Evolutionary conservation across 1,140 invertebrate species (phyloP).

Genomic region (Drosophila suzukii): DNA sequence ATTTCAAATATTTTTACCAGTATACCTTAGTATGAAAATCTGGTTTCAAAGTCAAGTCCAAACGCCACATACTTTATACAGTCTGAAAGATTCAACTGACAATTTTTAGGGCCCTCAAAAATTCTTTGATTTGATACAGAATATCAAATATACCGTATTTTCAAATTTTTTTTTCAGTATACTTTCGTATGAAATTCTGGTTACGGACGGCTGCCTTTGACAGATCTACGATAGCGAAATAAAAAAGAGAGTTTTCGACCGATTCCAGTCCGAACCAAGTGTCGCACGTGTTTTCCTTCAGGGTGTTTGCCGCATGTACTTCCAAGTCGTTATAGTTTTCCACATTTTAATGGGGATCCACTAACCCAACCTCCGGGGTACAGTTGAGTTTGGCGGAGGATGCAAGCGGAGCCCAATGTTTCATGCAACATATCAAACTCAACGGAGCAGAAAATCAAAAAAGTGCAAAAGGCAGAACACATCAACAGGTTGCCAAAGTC

Average conservation of each 20-base stretch:
- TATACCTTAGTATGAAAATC: too few species aligned
- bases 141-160: background rate
- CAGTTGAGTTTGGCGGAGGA: slow-evolving; percentile 42
- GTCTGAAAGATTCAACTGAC: too few species aligned
- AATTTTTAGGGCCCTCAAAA: background rate
- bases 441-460: slow-evolving; percentile 80
- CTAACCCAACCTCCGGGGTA: slow-evolving; percentile 24
- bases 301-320: slow-evolving; percentile 38
- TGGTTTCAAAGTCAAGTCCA: too few species aligned
- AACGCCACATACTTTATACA: too few species aligned
- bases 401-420: slow-evolving; percentile 28
- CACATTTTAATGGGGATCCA: slow-evolving; percentile 44
- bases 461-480: slow-evolving; percentile 54
- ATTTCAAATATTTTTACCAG: too few species aligned
- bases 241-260: slow-evolving; percentile 36
- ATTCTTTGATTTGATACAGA: background rate
- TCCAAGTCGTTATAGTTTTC: slow-evolving; percentile 49
- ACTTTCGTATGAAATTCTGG: slow-evolving; percentile 64
- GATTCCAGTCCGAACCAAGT: slow-evolving; percentile 37
- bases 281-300: slow-evolving; percentile 44
- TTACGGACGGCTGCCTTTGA: slow-evolving; percentile 71
- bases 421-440: slow-evolving; percentile 54
- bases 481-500: slow-evolving; percentile 53
- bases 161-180: slow-evolving; percentile 1
- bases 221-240: slow-evolving; percentile 71